Evolutionary conservation across 2,888 invertebrate species (phyloP), one percentile per base, ranked within the genome.

Genomic region (Tyria jacobaeae): DNA sequence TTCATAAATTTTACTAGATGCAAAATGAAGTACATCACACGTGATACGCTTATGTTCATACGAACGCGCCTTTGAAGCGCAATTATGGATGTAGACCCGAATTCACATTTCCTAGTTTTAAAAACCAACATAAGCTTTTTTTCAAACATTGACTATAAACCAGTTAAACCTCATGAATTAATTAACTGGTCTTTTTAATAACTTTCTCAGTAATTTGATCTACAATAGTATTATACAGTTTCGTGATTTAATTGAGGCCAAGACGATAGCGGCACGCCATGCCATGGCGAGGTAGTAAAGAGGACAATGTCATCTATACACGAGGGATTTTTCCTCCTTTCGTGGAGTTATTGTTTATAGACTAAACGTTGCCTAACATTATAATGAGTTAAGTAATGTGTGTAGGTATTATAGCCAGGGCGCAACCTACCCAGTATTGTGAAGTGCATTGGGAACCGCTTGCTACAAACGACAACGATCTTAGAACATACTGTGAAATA

Each of bases 281-380:
- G 53, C 68, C 64, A 72, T 68, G 55, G 27, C 59, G 37, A 52
- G 35, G 49, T 51, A 56, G 51, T 73, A 86, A 81, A 66, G 81
- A 71, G 85, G 81, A 69, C 86, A 83, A 76, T 79, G 82, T 78
- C 81, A 72, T 53, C 61, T 64, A 56, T 64, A 72, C 84, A 77
- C 83, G 62, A 67, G 84, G 86, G 87, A 79, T 70, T 80, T 79
- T 80, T 80, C 78, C 78, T 81, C 78, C 83, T 79, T 73, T 74
- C 80, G 71, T 63, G 71, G 75, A 62, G 55, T 58, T 66, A 64
- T 66, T 71, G 72, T 66, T 73, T 76, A 76, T 66, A 60, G 65
- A 49, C 10, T 31, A 52, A n/a, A 50, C 72, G 70, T 74, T n/a
- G 77, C 15, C 56, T 49, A 47, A 57, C 61, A 67, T 77, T 52